Evolutionary conservation across 2,113 vertebrate genomes (phyloP), one percentile per base, ranked within the genome.

Genomic region (Trematomus loennbergii): DNA sequence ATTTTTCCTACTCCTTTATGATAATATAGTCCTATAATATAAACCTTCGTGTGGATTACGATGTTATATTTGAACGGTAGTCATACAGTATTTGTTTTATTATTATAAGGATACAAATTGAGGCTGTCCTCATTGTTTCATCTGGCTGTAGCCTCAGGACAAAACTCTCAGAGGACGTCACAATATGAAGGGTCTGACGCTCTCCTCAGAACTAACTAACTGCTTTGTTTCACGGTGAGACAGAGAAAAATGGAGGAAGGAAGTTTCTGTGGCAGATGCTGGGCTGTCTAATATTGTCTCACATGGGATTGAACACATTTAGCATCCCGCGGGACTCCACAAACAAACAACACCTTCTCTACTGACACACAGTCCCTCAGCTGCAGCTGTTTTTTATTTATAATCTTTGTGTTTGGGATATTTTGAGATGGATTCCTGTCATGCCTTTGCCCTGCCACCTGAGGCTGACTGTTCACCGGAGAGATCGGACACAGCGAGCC

Each of bases 261-360:
- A 13, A 55, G 58, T 57, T 72, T 72, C 13, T 68, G 48, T 55
- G 75, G 63, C 86, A 79, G 86, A 86, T 80, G 82, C 78, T 33
- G 49, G 60, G 62, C 74, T 52, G 48, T 65, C 65, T 68, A 76
- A 43, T 46, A 17, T 71, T 48, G 25, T 72, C 84, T 91, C 89
- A 79, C 70, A 45, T 43, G 81, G 83, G 90, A 92, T 54, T 25
- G 59, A 82, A 82, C 86, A 87, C 89, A 86, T 80, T 82, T 59
- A 83, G 53, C 61, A 64, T 55, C 83, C 79, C 33, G 58, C 3
- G 82, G 91, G 89, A 86, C 72, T 68, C 10, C 2, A 71, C 74
- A 87, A 84, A 89, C 73, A 90, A 84, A 77, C 78, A 85, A 77
- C 69, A 78, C 71, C 69, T 83, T 70, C 61, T 63, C 57, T 49